A percentile compares a stretch with the other conserved stretches of the same genome.
Conservation (phyloP, 2,797 vertebrate species). For the Delichon dasypus region DNA sequence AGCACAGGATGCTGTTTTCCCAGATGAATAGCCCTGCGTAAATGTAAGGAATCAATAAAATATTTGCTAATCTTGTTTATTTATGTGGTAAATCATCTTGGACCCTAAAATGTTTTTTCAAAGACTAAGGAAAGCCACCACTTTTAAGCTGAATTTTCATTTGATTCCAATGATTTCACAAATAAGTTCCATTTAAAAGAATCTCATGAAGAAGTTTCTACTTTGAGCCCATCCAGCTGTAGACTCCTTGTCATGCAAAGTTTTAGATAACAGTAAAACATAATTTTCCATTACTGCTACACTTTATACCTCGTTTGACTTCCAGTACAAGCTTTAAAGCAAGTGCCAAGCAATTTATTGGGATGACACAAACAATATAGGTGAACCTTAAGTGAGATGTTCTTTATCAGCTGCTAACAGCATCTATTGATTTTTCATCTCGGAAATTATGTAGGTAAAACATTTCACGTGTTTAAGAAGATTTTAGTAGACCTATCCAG, state of each 20-base stretch:
- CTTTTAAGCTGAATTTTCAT: neutral
- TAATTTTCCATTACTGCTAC: neutral
- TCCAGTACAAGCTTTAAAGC: slow-evolving; percentile 2
- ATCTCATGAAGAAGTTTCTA: neutral
- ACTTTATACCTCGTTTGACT: neutral
- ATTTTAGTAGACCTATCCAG: neutral
- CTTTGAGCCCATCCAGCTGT: neutral
- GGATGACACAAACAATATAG: neutral
- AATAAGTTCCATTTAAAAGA: slow-evolving; percentile 12
- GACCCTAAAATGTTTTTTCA: neutral
- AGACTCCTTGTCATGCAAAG: slow-evolving; percentile 5
- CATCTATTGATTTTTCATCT: neutral
- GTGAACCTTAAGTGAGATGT: neutral
- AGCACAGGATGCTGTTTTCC: neutral
- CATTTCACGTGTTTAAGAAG: neutral
- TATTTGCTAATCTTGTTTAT: neutral
- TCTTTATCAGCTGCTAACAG: neutral
- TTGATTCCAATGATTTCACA: slow-evolving; percentile 15
- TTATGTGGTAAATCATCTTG: neutral
- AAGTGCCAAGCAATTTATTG: slow-evolving; percentile 31
- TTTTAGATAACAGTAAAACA: slow-evolving; percentile 12
- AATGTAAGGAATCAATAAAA: neutral
- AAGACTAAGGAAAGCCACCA: neutral
- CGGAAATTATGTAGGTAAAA: neutral
- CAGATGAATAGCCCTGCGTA: neutral